Conservation (phyloP, 2,113 vertebrate genomes). For the Leuciscus idus region DNA sequence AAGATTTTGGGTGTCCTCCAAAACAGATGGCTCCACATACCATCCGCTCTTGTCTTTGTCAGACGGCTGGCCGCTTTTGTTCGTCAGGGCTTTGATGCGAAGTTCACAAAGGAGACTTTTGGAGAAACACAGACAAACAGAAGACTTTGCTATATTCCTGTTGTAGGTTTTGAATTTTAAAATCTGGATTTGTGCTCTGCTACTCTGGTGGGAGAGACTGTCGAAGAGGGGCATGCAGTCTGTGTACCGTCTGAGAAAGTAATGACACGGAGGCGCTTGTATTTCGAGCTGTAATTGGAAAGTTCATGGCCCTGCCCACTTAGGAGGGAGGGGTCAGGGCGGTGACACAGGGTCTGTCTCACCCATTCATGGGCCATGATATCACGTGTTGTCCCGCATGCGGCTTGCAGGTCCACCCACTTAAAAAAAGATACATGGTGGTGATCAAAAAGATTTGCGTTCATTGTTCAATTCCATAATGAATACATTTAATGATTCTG, state of each 20-base stretch:
- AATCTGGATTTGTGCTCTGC: slow-evolving; percentile 12
- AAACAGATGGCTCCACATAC: slow-evolving; percentile 97
- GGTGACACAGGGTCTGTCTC: slow-evolving; percentile 21
- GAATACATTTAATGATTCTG: slow-evolving; percentile 13
- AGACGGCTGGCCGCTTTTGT: slow-evolving; percentile 72
- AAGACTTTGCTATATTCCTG: slow-evolving; percentile 30
- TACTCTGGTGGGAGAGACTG: neutral
- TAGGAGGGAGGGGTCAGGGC: slow-evolving; percentile 37
- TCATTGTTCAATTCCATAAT: slow-evolving; percentile 14
- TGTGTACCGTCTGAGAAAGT: neutral
- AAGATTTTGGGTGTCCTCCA: slow-evolving; percentile 94
- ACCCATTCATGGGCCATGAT: slow-evolving; percentile 37
- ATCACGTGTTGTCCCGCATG: slow-evolving; percentile 30
- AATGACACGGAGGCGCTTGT: slow-evolving; percentile 4
- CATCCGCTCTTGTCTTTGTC: slow-evolving; percentile 99
- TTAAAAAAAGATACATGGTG: slow-evolving; percentile 38
- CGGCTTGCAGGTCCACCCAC: slow-evolving; percentile 15
- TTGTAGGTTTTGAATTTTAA: slow-evolving; percentile 32
- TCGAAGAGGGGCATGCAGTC: neutral
- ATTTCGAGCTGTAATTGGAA: slow-evolving; percentile 40
- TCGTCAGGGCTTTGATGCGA: slow-evolving; percentile 58
- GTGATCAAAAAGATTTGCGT: neutral
- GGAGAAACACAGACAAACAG: slow-evolving; percentile 42
- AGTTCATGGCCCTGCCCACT: slow-evolving; percentile 38
- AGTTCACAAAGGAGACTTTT: slow-evolving; percentile 58